These are phyloP conservation scores for Enteromius thamalakanensis DNA, from an alignment of 2,797 vertebrate species.

Conservation along the genomic window DNA sequence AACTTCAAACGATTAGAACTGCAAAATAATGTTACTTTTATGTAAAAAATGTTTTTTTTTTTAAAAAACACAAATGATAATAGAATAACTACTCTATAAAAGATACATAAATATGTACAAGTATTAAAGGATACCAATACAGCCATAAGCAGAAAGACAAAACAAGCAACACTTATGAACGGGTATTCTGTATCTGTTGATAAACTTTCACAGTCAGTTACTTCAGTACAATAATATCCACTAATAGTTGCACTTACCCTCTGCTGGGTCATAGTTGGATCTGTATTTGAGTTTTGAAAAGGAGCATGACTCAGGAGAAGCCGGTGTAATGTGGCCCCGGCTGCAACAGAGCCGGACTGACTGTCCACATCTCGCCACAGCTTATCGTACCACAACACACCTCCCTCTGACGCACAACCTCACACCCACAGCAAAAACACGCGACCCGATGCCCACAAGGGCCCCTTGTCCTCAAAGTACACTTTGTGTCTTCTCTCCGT, in stretches of 20 bases:
- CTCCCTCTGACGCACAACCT: constrained; percentile 33
- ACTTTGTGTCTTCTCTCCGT: constrained; percentile 3
- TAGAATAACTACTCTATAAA: background rate
- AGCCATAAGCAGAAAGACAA: background rate
- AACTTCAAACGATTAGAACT: background rate
- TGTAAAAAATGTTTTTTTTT: too few species aligned
- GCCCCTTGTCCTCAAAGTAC: background rate
- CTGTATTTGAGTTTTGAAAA: constrained; percentile 14
- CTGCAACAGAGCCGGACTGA: constrained; percentile 5
- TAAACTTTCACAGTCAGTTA: background rate
- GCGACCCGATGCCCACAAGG: background rate
- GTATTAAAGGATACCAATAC: background rate
- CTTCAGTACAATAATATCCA: background rate
- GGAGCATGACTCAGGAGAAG: constrained; percentile 23
- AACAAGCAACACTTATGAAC: background rate
- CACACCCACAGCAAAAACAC: constrained; percentile 13
- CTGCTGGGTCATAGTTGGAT: constrained; percentile 18
- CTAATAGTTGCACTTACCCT: constrained; percentile 7
- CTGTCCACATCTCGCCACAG: constrained; percentile 34
- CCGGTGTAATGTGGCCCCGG: constrained; percentile 24
- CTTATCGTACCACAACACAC: constrained; percentile 27
- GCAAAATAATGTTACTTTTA: background rate
- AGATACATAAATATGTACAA: background rate
- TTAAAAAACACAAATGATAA: background rate
- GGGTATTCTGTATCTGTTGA: background rate